Evolutionary conservation across 2,797 vertebrate genomes (phyloP).

Genomic region (Channa striata): DNA sequence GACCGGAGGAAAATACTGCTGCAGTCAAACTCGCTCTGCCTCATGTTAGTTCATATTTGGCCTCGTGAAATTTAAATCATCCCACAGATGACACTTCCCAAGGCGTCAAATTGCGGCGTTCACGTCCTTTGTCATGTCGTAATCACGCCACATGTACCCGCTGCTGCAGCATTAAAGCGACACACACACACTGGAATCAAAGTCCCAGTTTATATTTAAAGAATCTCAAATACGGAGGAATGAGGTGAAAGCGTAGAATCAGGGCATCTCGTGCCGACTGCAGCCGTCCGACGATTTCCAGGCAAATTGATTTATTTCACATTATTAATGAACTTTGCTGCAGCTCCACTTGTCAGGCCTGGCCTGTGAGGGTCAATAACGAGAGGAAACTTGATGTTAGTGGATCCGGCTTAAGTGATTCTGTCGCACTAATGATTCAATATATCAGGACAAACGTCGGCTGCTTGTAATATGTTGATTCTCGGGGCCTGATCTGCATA

Average conservation of each 20-base stretch:
- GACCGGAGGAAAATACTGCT: too few species aligned
- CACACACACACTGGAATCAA: too few species aligned
- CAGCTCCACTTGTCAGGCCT: slow-evolving; percentile 93
- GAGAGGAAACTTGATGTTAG: slow-evolving; percentile 95
- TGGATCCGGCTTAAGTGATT: slow-evolving; percentile 96
- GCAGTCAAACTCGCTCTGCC: too few species aligned
- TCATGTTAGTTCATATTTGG: too few species aligned
- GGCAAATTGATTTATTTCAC: slow-evolving; percentile 96
- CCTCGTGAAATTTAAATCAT: too few species aligned
- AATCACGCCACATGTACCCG: too few species aligned
- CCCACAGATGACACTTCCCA: too few species aligned
- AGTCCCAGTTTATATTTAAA: not conserved
- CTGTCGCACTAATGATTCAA: slow-evolving; percentile 93
- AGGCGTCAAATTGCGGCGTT: too few species aligned
- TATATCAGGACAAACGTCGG: slow-evolving; percentile 96
- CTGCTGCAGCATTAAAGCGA: too few species aligned
- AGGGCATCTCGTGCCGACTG: slow-evolving; percentile 67
- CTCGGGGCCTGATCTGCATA: slow-evolving; percentile 90
- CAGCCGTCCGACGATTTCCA: slow-evolving; percentile 86
- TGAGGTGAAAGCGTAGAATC: slow-evolving; percentile 2
- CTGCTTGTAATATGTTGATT: slow-evolving; percentile 95
- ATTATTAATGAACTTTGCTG: slow-evolving; percentile 99
- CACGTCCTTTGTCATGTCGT: too few species aligned
- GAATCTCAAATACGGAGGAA: not conserved
- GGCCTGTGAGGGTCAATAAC: slow-evolving; percentile 94